phyloP scores from a whole-genome alignment of 2,113 vertebrate species.

The Muntiacus reevesi region DNA sequence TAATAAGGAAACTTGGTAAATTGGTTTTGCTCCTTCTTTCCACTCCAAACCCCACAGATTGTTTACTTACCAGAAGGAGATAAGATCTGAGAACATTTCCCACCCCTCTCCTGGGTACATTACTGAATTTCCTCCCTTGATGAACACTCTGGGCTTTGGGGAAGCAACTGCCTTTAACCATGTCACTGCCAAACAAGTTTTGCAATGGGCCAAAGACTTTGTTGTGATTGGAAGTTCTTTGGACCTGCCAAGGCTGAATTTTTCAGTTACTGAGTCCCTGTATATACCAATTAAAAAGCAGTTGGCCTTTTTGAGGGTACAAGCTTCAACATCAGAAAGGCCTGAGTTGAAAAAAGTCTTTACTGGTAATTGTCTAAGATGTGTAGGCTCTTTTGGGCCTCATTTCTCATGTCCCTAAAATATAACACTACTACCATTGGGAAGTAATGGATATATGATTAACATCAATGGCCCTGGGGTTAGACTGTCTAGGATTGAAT shows the following conservation, averaged over 20 bases:
- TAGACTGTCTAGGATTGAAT: not conserved
- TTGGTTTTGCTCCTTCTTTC: not conserved
- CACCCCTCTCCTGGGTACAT: not conserved
- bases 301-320: not conserved
- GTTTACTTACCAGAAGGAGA: not conserved
- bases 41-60: not conserved
- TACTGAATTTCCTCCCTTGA: not conserved
- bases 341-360: not conserved
- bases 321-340: not conserved
- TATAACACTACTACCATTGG: not conserved
- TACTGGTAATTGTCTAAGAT: not conserved
- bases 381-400: not conserved
- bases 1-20: not conserved
- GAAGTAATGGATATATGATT: not conserved
- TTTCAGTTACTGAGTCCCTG: not conserved
- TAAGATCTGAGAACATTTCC: not conserved
- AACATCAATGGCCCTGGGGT: not conserved
- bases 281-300: not conserved
- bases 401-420: not conserved
- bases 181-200: not conserved
- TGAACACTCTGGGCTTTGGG: not conserved
- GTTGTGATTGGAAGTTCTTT: not conserved
- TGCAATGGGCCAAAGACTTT: not conserved
- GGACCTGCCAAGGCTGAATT: not conserved
- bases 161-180: not conserved